Percentiles rank a stretch among this genome's conserved stretches.
These are phyloP conservation scores for Limonius californicus DNA, from an alignment of 1,140 invertebrate species.

Conservation along the genomic window DNA sequence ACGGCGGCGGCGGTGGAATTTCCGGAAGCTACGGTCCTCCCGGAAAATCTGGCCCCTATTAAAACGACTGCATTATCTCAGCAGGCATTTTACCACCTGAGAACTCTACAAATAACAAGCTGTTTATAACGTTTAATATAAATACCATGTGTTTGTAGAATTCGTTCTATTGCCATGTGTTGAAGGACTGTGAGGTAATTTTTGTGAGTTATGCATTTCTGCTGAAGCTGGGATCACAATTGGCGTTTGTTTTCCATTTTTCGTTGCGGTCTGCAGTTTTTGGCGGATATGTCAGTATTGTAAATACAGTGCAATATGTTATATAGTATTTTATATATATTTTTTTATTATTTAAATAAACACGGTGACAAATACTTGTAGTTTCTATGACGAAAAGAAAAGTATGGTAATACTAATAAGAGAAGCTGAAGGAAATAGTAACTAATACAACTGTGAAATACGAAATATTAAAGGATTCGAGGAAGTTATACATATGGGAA, in stretches of 20 bases:
- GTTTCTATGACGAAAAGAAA: no score
- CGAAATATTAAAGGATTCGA: no score
- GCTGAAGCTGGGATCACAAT: background rate
- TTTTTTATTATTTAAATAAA: slow-evolving; percentile 19
- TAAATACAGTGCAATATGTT: slow-evolving; percentile 19
- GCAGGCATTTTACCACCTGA: background rate
- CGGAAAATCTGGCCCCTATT: slow-evolving; percentile 20
- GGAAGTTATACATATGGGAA: no score
- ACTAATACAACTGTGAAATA: no score
- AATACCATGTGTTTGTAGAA: background rate
- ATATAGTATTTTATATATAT: slow-evolving; percentile 17
- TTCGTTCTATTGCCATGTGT: background rate
- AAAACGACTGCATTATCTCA: background rate
- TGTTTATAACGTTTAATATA: background rate
- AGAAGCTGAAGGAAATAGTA: no score
- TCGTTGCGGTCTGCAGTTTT: background rate
- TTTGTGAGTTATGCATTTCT: background rate
- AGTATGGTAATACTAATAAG: no score
- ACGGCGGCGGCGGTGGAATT: slow-evolving; percentile 30
- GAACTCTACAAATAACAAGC: background rate
- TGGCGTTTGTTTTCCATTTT: no score
- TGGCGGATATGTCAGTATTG: background rate
- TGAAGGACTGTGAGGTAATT: background rate
- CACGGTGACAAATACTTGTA: slow-evolving; percentile 22
- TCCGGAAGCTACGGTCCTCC: slow-evolving; percentile 24